Evolutionary conservation across 2,888 invertebrate genomes (phyloP), one percentile per base, ranked within the genome.

Genomic region (Pseudococcus longispinus): DNA sequence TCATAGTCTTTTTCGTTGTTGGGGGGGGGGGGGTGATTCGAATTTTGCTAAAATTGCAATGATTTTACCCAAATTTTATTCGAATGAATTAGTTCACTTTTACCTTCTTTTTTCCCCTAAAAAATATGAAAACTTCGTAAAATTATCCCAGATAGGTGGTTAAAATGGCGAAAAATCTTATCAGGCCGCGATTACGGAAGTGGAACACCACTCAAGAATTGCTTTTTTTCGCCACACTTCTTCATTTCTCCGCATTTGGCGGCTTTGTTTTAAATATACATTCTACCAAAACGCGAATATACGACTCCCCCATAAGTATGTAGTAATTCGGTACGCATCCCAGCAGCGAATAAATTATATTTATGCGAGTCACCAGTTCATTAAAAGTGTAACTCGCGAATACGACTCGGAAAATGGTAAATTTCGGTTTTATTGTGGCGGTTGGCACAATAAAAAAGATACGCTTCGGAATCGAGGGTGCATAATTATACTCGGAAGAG

Each of bases 401-500:
- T 80, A 80, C 37, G 77, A 37, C 42, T 80, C n/a, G 77, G 20
- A 80, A 80, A 80, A 80, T 80, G 18, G 37, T 42, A 42, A 80
- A 80, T 80, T 80, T 80, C 20, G 77, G 77, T 80, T 80, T 80
- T 42, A 80, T 80, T 80, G 77, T 42, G 77, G 42, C 77, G 77
- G 42, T 42, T 42, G 42, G 77, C 20, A 29, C 70, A 70, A 70
- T 80, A 80, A 42, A 80, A 74, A 80, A 80, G 42, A 42, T 42
- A 42, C 77, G 77, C 42, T 23, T n/a, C 23, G 51, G 55, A 60
- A 60, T 80, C 77, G 77, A 80, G 77, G 77, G 77, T 80, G 77
- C 77, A 80, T 80, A 80, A 80, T 80, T 80, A 80, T 23, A 18
- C 20, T 20, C 11, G 9, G 9, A 23, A 42, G 42, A 37, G 20